Base-by-base conservation (phyloP, 2,888 invertebrate genomes). In the Liposcelis brunnea region DNA sequence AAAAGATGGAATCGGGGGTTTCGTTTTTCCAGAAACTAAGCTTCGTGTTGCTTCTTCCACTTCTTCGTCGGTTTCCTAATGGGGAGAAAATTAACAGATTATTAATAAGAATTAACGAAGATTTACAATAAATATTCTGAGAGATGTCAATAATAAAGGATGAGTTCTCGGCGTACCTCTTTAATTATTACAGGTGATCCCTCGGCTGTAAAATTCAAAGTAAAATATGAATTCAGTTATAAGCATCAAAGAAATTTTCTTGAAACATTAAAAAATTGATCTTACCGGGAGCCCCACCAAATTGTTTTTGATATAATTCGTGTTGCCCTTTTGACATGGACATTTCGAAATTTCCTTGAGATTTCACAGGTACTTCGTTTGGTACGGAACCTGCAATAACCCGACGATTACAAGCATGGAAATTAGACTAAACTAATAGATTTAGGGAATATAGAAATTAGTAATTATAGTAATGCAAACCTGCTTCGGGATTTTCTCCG, bases 301-400 rank as follows among this genome's bases (percentile, higher is more conserved):
- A 83, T 62, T 85, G 84, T 44, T 71, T 68, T 43, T 75, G 80
- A 56, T 85, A 85, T 52, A 80, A 80, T 52, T 76, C 68, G 44
- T 78, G 78, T 59, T 81, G 80, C 58, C 74, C 72, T 58, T 71
- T 72, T 53, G 72, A 74, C 51, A 85, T 68, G 61, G 75, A 77
- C 66, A 85, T 72, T 53, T 76, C 75, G 63, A 82, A 81, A 54
- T 70, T 69, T 55, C 66, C 58, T 32, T 61, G 61, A 15, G 53
- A 54, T 47, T 55, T 56, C 11, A 55, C 52, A 40, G 53, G 50
- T 36, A 51, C 52, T 46, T 55, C 55, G 2, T 55, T 53, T 43
- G 55, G 55, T 50, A 54, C 57, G 48, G 54, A 49, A 33, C 44
- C 49, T 49, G 21, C 7, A 14, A 10, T n/a, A 36, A 43, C 11